Percentiles rank a stretch among this genome's conserved stretches.
Conservation (phyloP, 2,797 vertebrate genomes). For the Cichlasoma orientale region DNA sequence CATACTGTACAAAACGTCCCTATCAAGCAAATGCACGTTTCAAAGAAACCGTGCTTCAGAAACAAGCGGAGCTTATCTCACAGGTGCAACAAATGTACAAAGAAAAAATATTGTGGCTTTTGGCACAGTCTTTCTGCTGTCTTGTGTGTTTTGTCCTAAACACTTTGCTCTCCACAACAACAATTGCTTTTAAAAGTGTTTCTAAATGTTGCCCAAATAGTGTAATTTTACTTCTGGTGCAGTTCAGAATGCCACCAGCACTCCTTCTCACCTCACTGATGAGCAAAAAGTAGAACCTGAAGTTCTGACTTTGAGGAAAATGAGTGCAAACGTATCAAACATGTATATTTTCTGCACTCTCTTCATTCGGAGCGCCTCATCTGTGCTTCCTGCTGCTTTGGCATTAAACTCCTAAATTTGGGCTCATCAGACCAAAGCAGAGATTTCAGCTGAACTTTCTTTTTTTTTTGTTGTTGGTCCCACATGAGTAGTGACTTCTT, state of each 20-base stretch:
- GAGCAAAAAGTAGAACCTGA: too few species aligned
- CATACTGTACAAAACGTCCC: neutral
- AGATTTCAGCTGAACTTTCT: neutral
- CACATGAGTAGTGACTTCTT: neutral
- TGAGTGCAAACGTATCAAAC: too few species aligned
- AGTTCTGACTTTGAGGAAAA: too few species aligned
- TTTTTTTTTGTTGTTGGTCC: neutral
- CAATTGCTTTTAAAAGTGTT: neutral
- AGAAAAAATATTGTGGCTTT: neutral
- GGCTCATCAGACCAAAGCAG: neutral
- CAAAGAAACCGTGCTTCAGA: neutral
- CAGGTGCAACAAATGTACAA: neutral
- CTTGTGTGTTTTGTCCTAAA: neutral
- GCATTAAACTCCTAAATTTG: neutral
- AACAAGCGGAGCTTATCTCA: neutral
- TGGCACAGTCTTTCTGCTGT: neutral
- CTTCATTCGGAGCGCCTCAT: neutral
- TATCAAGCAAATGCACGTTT: neutral
- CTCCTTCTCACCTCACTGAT: too few species aligned
- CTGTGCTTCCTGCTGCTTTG: neutral
- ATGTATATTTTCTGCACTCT: neutral
- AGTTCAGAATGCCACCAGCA: neutral
- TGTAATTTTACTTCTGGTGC: neutral
- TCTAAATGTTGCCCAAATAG: neutral
- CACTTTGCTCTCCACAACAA: accelerated